Conservation (phyloP, 2,113 vertebrate species). For the Recurvirostra avosetta region DNA sequence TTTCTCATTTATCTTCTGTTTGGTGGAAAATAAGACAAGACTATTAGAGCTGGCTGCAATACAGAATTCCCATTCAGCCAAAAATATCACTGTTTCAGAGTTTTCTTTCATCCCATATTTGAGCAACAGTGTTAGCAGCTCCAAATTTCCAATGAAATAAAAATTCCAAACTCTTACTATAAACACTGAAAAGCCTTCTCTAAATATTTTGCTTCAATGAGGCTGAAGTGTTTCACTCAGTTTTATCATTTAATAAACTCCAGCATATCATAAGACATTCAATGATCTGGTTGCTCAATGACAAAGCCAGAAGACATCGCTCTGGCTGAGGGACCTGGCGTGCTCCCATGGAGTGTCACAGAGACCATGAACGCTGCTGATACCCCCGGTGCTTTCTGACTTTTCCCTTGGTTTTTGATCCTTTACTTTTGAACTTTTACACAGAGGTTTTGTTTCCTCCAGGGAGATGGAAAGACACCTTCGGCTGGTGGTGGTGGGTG, state of each 20-base stretch:
- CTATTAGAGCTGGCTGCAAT: conserved; percentile 47
- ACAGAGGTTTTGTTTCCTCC: not conserved
- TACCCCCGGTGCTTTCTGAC: not conserved
- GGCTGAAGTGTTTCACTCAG: not conserved
- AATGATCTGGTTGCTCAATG: not conserved
- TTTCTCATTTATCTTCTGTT: conserved; percentile 41
- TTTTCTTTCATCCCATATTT: conserved; percentile 52
- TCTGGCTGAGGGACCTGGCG: not conserved
- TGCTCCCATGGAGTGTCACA: not conserved
- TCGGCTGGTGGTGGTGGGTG: not conserved
- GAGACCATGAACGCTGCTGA: fast-evolving
- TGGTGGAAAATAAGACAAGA: conserved; percentile 43
- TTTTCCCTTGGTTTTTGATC: not conserved
- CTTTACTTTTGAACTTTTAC: not conserved
- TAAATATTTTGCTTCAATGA: conserved; percentile 58
- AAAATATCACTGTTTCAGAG: conserved; percentile 38
- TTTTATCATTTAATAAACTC: not conserved
- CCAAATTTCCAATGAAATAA: conserved; percentile 58
- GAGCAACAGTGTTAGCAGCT: conserved; percentile 44
- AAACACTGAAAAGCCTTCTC: conserved; percentile 56
- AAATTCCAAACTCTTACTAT: conserved; percentile 43
- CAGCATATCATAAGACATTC: not conserved
- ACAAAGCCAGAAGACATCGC: not conserved
- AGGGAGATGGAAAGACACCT: not conserved
- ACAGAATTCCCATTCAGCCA: conserved; percentile 29